Percentiles rank a stretch among this genome's conserved stretches.
These are phyloP conservation scores for Sander vitreus DNA, from an alignment of 2,113 vertebrate species.

Conservation along the genomic window DNA sequence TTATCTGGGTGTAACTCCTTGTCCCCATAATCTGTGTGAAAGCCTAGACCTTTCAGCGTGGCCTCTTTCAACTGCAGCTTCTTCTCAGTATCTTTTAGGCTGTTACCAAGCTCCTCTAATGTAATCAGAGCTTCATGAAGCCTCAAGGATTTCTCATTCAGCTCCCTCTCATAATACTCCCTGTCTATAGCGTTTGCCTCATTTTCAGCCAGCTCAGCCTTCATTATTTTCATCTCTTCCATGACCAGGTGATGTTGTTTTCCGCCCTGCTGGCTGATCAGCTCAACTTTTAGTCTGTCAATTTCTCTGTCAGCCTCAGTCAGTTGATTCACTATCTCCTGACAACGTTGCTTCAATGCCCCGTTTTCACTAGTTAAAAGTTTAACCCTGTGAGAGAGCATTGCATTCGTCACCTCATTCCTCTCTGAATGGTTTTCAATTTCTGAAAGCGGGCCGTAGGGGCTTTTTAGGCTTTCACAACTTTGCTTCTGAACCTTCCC, in stretches of 20 bases:
- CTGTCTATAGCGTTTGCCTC: slow-evolving; percentile 74
- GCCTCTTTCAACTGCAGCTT: slow-evolving; percentile 86
- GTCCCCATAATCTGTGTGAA: slow-evolving; percentile 71
- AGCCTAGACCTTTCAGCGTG: slow-evolving; percentile 84
- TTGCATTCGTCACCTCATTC: slow-evolving; percentile 64
- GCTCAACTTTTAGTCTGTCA: slow-evolving; percentile 83
- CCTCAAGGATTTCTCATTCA: slow-evolving; percentile 82
- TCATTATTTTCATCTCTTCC: slow-evolving; percentile 76
- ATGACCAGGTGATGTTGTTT: slow-evolving; percentile 73
- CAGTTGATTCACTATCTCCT: slow-evolving; percentile 88
- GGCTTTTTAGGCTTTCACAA: slow-evolving; percentile 65
- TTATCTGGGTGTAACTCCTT: slow-evolving; percentile 64
- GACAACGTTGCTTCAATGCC: slow-evolving; percentile 83
- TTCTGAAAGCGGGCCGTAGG: slow-evolving; percentile 63
- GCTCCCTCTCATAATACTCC: slow-evolving; percentile 82
- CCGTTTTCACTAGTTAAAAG: slow-evolving; percentile 82
- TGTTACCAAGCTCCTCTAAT: slow-evolving; percentile 81
- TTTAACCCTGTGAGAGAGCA: slow-evolving; percentile 80
- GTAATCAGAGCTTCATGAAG: slow-evolving; percentile 84
- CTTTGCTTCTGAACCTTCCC: slow-evolving; percentile 79
- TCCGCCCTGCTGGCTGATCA: slow-evolving; percentile 73
- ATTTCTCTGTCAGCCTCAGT: slow-evolving; percentile 87
- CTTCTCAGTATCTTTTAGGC: slow-evolving; percentile 84
- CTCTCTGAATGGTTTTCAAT: slow-evolving; percentile 72
- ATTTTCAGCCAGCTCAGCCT: slow-evolving; percentile 77